phyloP scores from a whole-genome alignment of 2,888 invertebrate genomes.

The Anorthoa munda region DNA sequence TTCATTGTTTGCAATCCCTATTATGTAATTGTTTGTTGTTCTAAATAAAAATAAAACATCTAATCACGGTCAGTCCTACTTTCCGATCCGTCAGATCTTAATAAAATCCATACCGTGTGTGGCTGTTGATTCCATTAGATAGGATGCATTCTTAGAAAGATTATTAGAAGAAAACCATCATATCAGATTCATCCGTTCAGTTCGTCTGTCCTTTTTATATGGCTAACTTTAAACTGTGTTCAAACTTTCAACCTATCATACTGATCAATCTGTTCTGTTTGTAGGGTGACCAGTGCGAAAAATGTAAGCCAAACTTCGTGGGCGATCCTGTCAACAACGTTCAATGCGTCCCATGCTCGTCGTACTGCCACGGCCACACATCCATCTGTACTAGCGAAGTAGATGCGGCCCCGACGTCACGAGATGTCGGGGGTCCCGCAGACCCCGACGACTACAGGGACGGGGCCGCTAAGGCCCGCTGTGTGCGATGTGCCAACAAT shows the following conservation, averaged over 20 bases:
- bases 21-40: too few species aligned
- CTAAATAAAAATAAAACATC: too few species aligned
- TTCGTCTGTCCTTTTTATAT: neutral
- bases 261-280: neutral
- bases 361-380: constrained; percentile 97
- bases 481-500: constrained; percentile 95
- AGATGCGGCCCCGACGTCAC: constrained; percentile 82
- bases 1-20: too few species aligned
- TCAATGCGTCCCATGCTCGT: constrained; percentile 96
- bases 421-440: constrained; percentile 88
- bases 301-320: constrained; percentile 97
- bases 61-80: too few species aligned
- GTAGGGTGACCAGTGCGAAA: constrained; percentile 97
- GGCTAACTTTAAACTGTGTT: neutral
- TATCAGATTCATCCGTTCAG: neutral
- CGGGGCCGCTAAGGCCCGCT: constrained; percentile 94
- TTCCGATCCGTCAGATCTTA: too few species aligned
- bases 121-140: too few species aligned
- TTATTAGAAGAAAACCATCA: too few species aligned
- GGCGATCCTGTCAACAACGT: constrained; percentile 97
- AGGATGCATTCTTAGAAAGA: too few species aligned
- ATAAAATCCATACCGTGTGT: too few species aligned
- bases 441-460: constrained; percentile 92
- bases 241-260: neutral
- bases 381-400: constrained; percentile 94